These are phyloP conservation scores for Aphyosemion australe DNA, from an alignment of 2,113 vertebrate genomes.

Conservation along the genomic window DNA sequence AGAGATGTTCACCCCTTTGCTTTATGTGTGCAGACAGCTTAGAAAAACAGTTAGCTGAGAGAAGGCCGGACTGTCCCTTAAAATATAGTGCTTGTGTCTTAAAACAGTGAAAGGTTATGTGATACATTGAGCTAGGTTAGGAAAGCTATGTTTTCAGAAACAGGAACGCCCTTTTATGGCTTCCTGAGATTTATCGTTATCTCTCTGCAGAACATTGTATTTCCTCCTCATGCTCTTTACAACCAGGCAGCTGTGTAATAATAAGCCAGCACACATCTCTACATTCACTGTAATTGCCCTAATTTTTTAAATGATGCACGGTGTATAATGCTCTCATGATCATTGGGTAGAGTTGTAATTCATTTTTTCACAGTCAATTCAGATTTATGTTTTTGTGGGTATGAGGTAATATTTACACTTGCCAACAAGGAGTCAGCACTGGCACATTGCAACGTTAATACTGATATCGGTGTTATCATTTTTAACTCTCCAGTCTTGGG, in stretches of 20 bases:
- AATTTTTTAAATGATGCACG: neutral
- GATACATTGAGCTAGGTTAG: constrained; percentile 1
- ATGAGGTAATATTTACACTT: constrained; percentile 1
- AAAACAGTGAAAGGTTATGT: constrained; percentile 39
- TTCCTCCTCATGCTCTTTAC: constrained; percentile 19
- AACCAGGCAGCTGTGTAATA: constrained; percentile 3
- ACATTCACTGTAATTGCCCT: constrained; percentile 1
- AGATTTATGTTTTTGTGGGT: neutral
- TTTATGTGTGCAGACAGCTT: constrained; percentile 44
- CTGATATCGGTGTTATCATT: no score
- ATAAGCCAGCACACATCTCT: constrained; percentile 2
- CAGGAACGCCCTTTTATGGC: neutral
- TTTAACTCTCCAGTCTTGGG: no score
- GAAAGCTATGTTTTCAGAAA: constrained; percentile 24
- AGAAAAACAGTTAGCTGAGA: constrained; percentile 44
- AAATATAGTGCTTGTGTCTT: constrained; percentile 25
- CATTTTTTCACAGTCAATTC: neutral
- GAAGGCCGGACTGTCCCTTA: constrained; percentile 36
- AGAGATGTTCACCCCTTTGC: constrained; percentile 38
- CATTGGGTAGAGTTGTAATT: constrained; percentile 1
- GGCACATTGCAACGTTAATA: neutral
- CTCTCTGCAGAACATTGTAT: constrained; percentile 10
- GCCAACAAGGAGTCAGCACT: constrained; percentile 2
- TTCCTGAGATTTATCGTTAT: constrained; percentile 16
- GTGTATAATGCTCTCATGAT: neutral